phyloP scores from a whole-genome alignment of 2,113 vertebrate genomes.

The Myocastor coypus region DNA sequence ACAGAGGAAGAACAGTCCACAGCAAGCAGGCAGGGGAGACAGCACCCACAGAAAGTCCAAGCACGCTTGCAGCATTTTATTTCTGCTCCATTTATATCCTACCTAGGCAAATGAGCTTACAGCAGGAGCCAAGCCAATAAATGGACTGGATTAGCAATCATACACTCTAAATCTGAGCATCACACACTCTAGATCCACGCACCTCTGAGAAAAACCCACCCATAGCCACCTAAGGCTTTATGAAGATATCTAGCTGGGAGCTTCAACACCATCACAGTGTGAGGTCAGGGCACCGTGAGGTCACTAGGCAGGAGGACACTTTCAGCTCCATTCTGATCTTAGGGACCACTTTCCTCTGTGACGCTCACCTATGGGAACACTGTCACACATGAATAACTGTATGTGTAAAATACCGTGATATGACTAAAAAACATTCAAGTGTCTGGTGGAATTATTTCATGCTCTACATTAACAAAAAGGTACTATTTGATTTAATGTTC shows the following conservation, averaged over 20 bases:
- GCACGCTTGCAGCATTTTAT: neutral
- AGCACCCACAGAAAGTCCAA: neutral
- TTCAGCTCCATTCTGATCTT: neutral
- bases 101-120: neutral
- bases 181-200: neutral
- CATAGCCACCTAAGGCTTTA: neutral
- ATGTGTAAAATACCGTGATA: constrained; percentile 34
- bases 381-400: neutral
- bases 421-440: neutral
- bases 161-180: neutral
- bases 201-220: neutral
- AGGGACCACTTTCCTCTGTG: neutral
- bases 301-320: neutral
- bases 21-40: neutral
- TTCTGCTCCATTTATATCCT: neutral
- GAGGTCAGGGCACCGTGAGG: neutral
- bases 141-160: neutral
- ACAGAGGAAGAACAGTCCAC: neutral
- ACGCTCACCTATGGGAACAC: neutral
- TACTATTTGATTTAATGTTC: neutral
- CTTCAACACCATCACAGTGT: no score
- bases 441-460: neutral
- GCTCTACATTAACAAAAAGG: neutral
- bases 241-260: neutral
- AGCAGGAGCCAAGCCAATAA: neutral